A percentile compares a stretch with the other conserved stretches of the same genome.
phyloP scores from a whole-genome alignment of 2,113 vertebrate genomes.

The Pandion haliaetus region DNA sequence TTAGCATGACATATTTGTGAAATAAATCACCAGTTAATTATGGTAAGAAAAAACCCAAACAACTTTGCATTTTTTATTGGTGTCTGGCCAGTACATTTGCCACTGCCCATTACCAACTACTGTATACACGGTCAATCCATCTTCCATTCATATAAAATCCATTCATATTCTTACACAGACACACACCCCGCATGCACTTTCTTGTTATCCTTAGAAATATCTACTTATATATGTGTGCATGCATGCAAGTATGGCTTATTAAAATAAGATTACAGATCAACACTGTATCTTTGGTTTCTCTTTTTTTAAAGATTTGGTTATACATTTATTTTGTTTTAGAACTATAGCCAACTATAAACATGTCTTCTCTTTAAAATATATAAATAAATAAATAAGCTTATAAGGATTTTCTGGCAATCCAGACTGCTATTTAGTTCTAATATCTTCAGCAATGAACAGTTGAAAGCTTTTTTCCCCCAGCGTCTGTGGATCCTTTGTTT shows the following conservation, averaged over 20 bases:
- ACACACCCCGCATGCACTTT: neutral
- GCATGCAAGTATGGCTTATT: neutral
- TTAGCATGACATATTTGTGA: slow-evolving; percentile 4
- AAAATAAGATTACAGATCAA: neutral
- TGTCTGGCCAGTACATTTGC: neutral
- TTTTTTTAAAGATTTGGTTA: neutral
- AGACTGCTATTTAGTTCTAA: neutral
- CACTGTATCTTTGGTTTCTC: neutral
- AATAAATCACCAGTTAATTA: slow-evolving; percentile 13
- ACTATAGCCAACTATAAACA: neutral
- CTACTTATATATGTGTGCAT: neutral
- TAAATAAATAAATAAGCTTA: neutral
- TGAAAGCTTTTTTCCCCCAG: neutral
- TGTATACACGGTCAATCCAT: neutral
- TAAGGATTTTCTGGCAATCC: neutral
- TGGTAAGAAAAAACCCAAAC: neutral
- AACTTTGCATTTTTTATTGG: neutral
- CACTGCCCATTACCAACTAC: neutral
- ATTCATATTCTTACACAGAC: neutral
- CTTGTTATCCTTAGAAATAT: neutral
- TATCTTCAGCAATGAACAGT: neutral
- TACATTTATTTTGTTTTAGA: neutral
- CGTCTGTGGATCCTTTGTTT: neutral
- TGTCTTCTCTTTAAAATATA: neutral
- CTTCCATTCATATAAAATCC: neutral